phyloP scores from a whole-genome alignment of 2,888 invertebrate species.

The Eretmocerus hayati region DNA sequence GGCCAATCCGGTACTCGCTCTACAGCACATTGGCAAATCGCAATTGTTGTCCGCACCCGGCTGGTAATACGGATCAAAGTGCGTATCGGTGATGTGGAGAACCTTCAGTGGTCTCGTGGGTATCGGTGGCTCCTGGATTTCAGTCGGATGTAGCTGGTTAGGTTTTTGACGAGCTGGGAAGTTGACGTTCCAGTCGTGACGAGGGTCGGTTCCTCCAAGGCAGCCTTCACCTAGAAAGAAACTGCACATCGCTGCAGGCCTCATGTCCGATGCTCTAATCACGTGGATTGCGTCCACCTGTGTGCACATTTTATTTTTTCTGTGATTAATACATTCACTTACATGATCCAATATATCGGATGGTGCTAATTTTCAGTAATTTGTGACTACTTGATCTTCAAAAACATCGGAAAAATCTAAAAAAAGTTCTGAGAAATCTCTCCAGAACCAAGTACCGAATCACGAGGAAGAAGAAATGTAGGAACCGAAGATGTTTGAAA shows the following conservation, averaged over 20 bases:
- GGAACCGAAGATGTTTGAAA: no score
- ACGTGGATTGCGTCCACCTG: conserved; percentile 13
- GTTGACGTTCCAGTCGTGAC: conserved; percentile 14
- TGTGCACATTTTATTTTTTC: no score
- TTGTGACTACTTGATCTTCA: no score
- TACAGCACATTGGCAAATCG: conserved; percentile 14
- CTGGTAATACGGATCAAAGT: conserved; percentile 16
- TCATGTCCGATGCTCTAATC: conserved; percentile 9
- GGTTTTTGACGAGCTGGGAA: background rate
- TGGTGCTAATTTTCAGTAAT: no score
- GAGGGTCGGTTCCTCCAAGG: conserved; percentile 8
- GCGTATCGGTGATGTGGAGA: conserved; percentile 19
- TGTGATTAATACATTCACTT: no score
- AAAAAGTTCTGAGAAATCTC: no score
- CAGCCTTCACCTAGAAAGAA: conserved; percentile 12
- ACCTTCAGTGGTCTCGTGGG: conserved; percentile 4
- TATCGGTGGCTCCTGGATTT: background rate
- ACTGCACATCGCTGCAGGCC: conserved; percentile 13
- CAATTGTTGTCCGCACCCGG: conserved; percentile 12
- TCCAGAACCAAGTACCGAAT: no score
- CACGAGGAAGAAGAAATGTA: no score
- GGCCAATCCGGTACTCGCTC: conserved; percentile 2
- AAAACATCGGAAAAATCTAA: no score
- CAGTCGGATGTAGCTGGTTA: no score
- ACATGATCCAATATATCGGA: no score